Evolutionary conservation across 2,113 vertebrate genomes (phyloP), one percentile per base, ranked within the genome.

Genomic region (Rostratula benghalensis): DNA sequence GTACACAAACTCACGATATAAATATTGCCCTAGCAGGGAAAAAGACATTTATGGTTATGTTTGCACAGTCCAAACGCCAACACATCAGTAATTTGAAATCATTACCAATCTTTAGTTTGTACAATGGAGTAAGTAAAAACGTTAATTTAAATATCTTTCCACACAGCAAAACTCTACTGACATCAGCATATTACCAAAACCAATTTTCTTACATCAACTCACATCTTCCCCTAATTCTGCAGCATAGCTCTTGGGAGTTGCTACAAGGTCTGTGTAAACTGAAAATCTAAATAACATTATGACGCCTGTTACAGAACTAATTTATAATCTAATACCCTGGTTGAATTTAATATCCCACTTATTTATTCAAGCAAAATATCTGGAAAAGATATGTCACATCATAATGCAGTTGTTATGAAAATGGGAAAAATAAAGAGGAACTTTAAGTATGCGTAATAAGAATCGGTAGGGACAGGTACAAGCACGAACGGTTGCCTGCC

Each of bases 131-230:
- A 95, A 96, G 97, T 95, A 96, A 96, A 97, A 98, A 97, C 0
- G 2, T 88, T 97, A 95, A 97, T 97, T 98, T 98, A 98, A 98
- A 97, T 98, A 97, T 97, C 97, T 98, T 98, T 97, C 97, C 97
- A 97, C 98, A 97, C 95, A 97, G 96, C 95, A 97, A 97, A 98
- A 98, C 98, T 98, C 99, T 97, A 98, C 98, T 98, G 98, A 98
- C 98, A 99, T 99, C 98, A 98, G 98, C 99, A 98, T 98, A 99
- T 99, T 99, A 99, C 98, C 98, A 99, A 99, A 99, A 99, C 98
- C 99, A 99, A 99, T 99, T 99, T 99, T 98, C 98, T 98, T 98
- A 98, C 98, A 99, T 99, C 98, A 99, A 98, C 98, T 99, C 98
- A 98, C 99, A 99, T 99, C 99, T 99, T 99, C 98, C 98, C 99